These are phyloP conservation scores for Amblyjoppa fuscipennis DNA, from an alignment of 2,888 invertebrate genomes.

Conservation along the genomic window DNA sequence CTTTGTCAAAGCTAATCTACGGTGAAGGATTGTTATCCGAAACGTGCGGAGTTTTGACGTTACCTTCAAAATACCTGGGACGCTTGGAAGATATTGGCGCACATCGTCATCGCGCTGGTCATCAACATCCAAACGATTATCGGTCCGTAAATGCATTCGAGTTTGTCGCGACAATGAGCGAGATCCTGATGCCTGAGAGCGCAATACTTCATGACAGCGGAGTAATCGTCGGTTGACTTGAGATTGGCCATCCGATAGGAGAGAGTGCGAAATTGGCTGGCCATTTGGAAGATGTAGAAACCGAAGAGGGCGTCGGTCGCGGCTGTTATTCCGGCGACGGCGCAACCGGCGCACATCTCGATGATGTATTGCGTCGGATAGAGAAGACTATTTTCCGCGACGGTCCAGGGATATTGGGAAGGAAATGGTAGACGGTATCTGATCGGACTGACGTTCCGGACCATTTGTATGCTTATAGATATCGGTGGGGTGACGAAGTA, in stretches of 20 bases:
- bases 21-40: not conserved
- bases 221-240: slow-evolving; percentile 40
- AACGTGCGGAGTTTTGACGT: not conserved
- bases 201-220: slow-evolving; percentile 58
- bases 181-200: slow-evolving; percentile 67
- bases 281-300: slow-evolving; percentile 73
- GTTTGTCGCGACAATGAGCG: slow-evolving; percentile 62
- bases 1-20: slow-evolving; percentile 33
- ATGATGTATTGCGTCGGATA: slow-evolving; percentile 69
- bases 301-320: slow-evolving; percentile 74
- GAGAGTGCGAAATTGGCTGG: slow-evolving; percentile 70
- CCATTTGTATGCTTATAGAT: slow-evolving; percentile 57
- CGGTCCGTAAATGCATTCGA: slow-evolving; percentile 73
- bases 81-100: slow-evolving; percentile 74
- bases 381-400: slow-evolving; percentile 44
- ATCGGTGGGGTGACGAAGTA: slow-evolving; percentile 61
- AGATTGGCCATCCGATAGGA: slow-evolving; percentile 55
- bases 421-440: slow-evolving; percentile 67
- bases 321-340: slow-evolving; percentile 62
- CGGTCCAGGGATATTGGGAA: slow-evolving; percentile 70
- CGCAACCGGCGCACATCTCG: slow-evolving; percentile 56
- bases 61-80: slow-evolving; percentile 60
- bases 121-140: slow-evolving; percentile 71
- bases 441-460: slow-evolving; percentile 43
- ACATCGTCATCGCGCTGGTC: slow-evolving; percentile 72